Conservation (phyloP, 2,113 vertebrate species). For the Bubo blakistoni region DNA sequence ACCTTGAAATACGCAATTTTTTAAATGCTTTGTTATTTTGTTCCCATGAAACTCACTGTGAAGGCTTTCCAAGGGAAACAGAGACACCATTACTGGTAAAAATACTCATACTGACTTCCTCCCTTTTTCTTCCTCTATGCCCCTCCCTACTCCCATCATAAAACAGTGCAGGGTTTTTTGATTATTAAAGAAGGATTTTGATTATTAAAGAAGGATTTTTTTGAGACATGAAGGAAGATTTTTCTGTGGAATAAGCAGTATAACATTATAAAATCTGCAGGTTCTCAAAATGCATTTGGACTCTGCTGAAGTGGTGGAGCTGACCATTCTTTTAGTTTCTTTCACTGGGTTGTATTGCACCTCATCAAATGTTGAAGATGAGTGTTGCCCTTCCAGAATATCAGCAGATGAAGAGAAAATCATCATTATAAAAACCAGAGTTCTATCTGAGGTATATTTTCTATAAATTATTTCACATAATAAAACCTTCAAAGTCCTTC, state of each 20-base stretch:
- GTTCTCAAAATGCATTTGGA: not conserved
- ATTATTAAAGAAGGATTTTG: not conserved
- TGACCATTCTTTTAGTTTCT: not conserved
- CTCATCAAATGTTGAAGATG: not conserved
- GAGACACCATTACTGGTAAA: not conserved
- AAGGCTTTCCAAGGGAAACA: not conserved
- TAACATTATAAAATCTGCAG: not conserved
- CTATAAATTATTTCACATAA: not conserved
- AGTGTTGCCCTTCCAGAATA: not conserved
- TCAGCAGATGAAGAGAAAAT: not conserved
- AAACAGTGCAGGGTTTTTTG: not conserved
- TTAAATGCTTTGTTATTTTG: not conserved
- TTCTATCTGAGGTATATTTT: not conserved
- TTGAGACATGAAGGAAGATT: accelerated
- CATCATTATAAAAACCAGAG: not conserved
- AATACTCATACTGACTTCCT: not conserved
- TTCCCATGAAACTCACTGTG: not conserved
- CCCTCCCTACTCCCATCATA: not conserved
- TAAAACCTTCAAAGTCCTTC: not conserved
- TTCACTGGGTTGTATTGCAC: not conserved
- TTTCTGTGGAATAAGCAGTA: not conserved
- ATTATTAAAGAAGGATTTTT: not conserved
- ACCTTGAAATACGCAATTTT: not conserved
- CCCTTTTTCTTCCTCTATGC: not conserved
- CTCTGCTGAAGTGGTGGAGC: not conserved